Percentiles rank a stretch among this genome's conserved stretches.
These are phyloP conservation scores for Latrodectus hesperus DNA, from an alignment of 2,888 invertebrate genomes.

Conservation along the genomic window DNA sequence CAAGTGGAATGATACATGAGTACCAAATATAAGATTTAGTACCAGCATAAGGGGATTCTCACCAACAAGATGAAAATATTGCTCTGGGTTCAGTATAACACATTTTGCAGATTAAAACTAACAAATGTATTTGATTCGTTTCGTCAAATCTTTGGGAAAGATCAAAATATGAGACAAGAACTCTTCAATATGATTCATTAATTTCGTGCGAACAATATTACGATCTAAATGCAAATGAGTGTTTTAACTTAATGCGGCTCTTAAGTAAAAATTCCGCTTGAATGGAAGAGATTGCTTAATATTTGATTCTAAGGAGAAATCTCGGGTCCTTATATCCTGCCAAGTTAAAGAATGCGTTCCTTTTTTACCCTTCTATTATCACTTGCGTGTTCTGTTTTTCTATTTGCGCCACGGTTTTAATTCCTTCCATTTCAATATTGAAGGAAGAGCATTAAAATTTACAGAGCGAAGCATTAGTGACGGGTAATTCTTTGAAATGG, in stretches of 20 bases:
- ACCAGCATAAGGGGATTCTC: no score
- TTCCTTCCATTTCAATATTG: constrained; percentile 54
- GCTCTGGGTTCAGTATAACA: no score
- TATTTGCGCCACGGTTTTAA: constrained; percentile 41
- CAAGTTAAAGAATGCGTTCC: not conserved
- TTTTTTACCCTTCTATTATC: not conserved
- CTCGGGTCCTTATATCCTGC: constrained; percentile 6
- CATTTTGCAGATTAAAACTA: no score
- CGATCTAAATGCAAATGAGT: not conserved
- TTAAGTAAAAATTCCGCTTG: not conserved
- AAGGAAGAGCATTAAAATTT: constrained; percentile 47
- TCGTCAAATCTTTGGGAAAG: no score
- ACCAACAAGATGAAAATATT: no score
- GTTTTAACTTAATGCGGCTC: not conserved
- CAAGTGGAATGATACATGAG: no score
- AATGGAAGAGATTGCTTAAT: constrained; percentile 2
- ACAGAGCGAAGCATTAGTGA: constrained; percentile 56
- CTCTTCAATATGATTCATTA: not conserved
- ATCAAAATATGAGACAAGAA: no score
- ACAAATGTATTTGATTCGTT: no score
- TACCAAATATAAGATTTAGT: no score
- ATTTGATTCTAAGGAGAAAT: constrained; percentile 13
- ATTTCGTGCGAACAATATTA: not conserved
- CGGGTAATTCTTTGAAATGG: constrained; percentile 60
- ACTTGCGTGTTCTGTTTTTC: constrained; percentile 9